Evolutionary conservation across 2,888 invertebrate genomes (phyloP).

Genomic region (Tillus elongatus): DNA sequence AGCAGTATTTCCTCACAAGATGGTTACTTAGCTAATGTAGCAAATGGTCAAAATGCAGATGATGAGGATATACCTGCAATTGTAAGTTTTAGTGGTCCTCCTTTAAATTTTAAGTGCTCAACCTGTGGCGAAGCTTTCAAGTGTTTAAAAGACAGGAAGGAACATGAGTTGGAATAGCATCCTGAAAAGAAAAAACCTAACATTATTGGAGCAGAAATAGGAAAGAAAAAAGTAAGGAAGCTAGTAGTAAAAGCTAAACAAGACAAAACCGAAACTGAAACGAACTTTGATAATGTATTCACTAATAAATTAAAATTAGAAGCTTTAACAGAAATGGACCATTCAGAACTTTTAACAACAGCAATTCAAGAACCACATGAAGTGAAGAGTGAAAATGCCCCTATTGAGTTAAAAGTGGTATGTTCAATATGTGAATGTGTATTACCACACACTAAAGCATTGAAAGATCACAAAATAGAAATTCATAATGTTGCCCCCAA

Average conservation of each 20-base stretch:
- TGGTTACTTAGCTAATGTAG: constrained; percentile 5
- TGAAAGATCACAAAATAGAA: constrained; percentile 43
- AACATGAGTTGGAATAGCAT: constrained; percentile 51
- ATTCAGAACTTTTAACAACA: too few relatives aligned
- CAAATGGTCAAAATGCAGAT: constrained; percentile 2
- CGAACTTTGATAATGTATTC: constrained; percentile 40
- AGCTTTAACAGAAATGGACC: constrained; percentile 16
- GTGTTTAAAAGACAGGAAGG: constrained; percentile 54
- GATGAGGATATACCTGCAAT: constrained; percentile 30
- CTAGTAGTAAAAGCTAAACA: constrained; percentile 33
- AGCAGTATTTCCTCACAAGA: constrained; percentile 10
- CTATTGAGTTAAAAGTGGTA: constrained; percentile 23
- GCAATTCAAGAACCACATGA: constrained; percentile 28
- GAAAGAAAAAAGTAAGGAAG: constrained; percentile 33
- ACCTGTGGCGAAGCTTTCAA: constrained; percentile 51
- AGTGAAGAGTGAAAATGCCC: constrained; percentile 14
- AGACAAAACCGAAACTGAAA: constrained; percentile 27
- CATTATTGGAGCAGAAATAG: constrained; percentile 28
- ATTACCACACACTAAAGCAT: constrained; percentile 28
- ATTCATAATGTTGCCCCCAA: constrained; percentile 42
- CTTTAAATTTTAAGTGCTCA: constrained; percentile 48
- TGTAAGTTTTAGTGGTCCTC: constrained; percentile 37
- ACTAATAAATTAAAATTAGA: constrained; percentile 35
- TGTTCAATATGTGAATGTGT: constrained; percentile 33
- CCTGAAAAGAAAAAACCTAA: constrained; percentile 37